These are phyloP conservation scores for Pristiophorus japonicus DNA, from an alignment of 2,113 vertebrate genomes.

Conservation along the genomic window DNA sequence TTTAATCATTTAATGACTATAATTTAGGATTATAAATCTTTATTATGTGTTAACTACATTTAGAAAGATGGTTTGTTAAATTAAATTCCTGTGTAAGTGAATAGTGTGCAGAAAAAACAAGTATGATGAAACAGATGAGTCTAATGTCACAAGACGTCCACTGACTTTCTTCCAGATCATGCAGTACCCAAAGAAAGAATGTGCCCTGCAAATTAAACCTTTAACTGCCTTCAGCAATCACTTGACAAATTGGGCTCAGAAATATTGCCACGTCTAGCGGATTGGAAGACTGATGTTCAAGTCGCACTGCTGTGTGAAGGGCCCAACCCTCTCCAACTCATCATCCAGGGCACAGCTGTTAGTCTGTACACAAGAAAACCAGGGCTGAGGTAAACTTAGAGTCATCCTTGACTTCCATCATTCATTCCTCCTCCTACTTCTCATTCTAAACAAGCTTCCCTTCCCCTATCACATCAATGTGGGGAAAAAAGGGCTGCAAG, in stretches of 20 bases:
- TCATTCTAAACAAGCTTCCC: conserved; percentile 9
- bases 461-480: too few species aligned
- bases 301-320: conserved; percentile 51
- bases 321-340: conserved; percentile 40
- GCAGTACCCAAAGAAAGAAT: conserved; percentile 40
- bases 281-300: conserved; percentile 37
- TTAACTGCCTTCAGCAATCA: conserved; percentile 40
- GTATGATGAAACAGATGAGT: conserved; percentile 41
- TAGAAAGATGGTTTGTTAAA: neutral
- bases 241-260: conserved; percentile 40
- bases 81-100: neutral
- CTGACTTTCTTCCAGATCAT: conserved; percentile 41
- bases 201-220: conserved; percentile 45
- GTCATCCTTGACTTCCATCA: conserved; percentile 40
- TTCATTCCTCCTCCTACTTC: conserved; percentile 9
- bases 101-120: conserved; percentile 17
- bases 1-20: neutral
- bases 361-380: conserved; percentile 42
- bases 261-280: conserved; percentile 43
- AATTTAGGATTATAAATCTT: neutral
- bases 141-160: conserved; percentile 9
- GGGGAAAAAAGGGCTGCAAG: too few species aligned
- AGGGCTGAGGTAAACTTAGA: conserved; percentile 20
- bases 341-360: conserved; percentile 42
- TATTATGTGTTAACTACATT: neutral